Evolutionary conservation across 92 coral and sea anemone species (phyloP), one percentile per base, ranked within the genome.

Genomic region (Plumapathes pennacea): DNA sequence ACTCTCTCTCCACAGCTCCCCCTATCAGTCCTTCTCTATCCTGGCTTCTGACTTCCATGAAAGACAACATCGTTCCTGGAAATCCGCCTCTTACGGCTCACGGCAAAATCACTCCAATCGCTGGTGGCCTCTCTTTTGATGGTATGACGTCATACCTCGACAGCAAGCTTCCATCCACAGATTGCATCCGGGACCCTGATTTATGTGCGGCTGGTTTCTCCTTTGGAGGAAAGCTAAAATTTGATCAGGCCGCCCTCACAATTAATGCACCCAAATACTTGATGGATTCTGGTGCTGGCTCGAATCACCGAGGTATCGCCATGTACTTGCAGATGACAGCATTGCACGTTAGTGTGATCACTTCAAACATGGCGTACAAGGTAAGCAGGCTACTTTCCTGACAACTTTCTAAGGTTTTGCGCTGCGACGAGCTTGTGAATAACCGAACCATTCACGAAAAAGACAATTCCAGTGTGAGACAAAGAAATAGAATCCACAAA

Each of bases 21-120:
- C 96, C 97, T 10, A 89, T 88, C 22, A 45, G 32, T 7, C 90
- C 97, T 1, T 38, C 69, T 31, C 87, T 66, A 44, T 79, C 85
- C 10, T 91, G 91, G 95, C 19, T 87, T 11, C 50, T 91, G 30
- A 50, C 89, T 10, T 27, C 71, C 14, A 65, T 89, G 30, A 49
- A 67, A 23, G 81, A 71, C 43, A 58, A 65, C 20, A 11, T 34
- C 12, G 69, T 82, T n/a, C 64, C 89, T 8, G 96, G 96, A 1
- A 62, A 72, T 19, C 95, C 95, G 5, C 70, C 74, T 1, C 71
- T 87, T 20, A n/a, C 50, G 31, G 62, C 60, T 8, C 76, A 67
- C 25, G 96, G 96, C 12, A 54, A 67, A 0, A 15, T 87, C 0
- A 24, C 29, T 2, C 52, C 64, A 11, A 50, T 81, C 11, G 86